Conservation (phyloP, 2,888 invertebrate genomes). For the Timema podura region DNA sequence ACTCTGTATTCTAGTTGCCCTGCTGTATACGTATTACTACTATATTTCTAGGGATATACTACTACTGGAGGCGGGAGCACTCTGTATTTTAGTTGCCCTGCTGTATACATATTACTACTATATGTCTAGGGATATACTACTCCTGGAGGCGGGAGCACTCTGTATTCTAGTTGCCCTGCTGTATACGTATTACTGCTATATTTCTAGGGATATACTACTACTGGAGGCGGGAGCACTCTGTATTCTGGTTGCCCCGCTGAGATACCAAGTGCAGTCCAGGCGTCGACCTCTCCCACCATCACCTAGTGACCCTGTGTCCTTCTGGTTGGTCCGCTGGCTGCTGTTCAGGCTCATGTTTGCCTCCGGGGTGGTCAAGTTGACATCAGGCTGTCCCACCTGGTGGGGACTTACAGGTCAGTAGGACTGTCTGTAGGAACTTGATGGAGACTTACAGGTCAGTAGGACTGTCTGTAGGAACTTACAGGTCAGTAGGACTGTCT, state of each 20-base stretch:
- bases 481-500: too few species aligned
- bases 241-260: conserved; percentile 63
- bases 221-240: conserved; percentile 70
- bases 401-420: conserved; percentile 67
- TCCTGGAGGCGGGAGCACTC: conserved; percentile 70
- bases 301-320: conserved; percentile 52
- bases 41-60: too few species aligned
- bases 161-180: conserved; percentile 66
- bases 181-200: too few species aligned
- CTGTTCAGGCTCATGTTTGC: conserved; percentile 69
- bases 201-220: conserved; percentile 63
- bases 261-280: conserved; percentile 40
- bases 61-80: too few species aligned
- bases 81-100: too few species aligned
- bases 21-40: too few species aligned
- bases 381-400: conserved; percentile 69
- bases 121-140: conserved; percentile 71
- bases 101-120: too few species aligned
- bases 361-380: conserved; percentile 66
- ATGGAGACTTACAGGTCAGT: too few species aligned
- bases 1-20: too few species aligned
- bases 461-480: too few species aligned
- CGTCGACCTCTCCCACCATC: conserved; percentile 33
- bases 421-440: background rate
- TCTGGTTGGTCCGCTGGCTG: conserved; percentile 70